A percentile compares a stretch with the other conserved stretches of the same genome.
Evolutionary conservation across 2,113 vertebrate genomes (phyloP).

Genomic region (Bubo scandiacus): DNA sequence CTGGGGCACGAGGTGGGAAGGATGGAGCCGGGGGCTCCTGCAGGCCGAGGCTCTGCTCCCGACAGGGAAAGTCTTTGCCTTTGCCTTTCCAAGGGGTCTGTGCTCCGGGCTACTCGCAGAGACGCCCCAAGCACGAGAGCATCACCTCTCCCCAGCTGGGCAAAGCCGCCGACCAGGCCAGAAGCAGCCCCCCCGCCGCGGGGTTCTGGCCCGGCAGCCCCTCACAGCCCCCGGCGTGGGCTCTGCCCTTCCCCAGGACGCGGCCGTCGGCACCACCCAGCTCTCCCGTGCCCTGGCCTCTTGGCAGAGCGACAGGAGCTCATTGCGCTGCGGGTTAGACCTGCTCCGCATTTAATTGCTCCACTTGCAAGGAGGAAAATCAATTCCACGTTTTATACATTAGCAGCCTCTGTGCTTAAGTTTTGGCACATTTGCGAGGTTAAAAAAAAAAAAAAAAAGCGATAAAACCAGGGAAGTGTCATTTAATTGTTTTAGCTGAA

Average conservation of each 20-base stretch:
- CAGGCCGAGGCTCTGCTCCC: rapidly evolving
- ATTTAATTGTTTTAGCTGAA: slow-evolving; percentile 64
- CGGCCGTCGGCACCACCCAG: rapidly evolving
- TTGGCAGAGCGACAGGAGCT: neutral
- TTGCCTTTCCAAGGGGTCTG: neutral
- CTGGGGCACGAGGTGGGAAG: neutral
- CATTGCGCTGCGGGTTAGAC: neutral
- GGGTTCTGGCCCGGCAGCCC: neutral
- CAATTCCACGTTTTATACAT: slow-evolving; percentile 51
- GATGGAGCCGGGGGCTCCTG: neutral
- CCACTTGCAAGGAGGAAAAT: slow-evolving; percentile 53
- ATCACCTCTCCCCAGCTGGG: neutral
- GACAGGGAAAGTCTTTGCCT: neutral
- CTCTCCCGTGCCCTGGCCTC: neutral
- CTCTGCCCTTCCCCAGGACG: neutral
- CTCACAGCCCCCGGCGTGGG: neutral
- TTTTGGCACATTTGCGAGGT: slow-evolving; percentile 53
- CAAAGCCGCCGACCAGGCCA: neutral
- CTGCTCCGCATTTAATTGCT: slow-evolving; percentile 52
- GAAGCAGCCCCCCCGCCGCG: rapidly evolving
- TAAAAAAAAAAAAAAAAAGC: neutral
- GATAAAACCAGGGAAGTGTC: slow-evolving; percentile 56
- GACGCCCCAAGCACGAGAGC: rapidly evolving
- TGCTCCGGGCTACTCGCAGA: neutral
- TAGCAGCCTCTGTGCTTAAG: slow-evolving; percentile 27